A percentile compares a stretch with the other conserved stretches of the same genome.
These are phyloP conservation scores for Melanostigma gelatinosum DNA, from an alignment of 2,113 vertebrate genomes.

Conservation along the genomic window DNA sequence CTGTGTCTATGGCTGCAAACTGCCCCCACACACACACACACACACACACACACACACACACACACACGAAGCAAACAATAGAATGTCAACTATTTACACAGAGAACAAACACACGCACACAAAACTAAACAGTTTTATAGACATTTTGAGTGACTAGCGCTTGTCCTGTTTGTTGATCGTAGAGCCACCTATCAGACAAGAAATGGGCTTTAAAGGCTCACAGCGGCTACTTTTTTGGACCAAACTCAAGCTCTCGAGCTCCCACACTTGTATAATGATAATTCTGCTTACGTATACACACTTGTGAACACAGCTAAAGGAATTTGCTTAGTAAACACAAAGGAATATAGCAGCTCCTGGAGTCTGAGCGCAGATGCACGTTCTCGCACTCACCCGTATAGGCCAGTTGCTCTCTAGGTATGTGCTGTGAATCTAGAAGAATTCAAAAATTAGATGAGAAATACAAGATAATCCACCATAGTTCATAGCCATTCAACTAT, in stretches of 20 bases:
- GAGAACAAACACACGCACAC: neutral
- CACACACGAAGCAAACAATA: slow-evolving; percentile 9
- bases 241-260: neutral
- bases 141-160: neutral
- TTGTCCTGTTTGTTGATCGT: slow-evolving; percentile 1
- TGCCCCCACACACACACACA: slow-evolving; percentile 61
- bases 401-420: slow-evolving; percentile 99
- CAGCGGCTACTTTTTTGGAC: neutral
- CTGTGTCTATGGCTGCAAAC: slow-evolving; percentile 97
- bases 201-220: neutral
- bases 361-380: neutral
- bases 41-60: slow-evolving; percentile 12
- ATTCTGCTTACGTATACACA: slow-evolving; percentile 4
- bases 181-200: neutral
- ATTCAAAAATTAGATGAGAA: slow-evolving; percentile 28
- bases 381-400: slow-evolving; percentile 85
- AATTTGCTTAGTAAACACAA: slow-evolving; percentile 15
- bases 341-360: neutral
- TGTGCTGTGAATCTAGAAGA: slow-evolving; percentile 93
- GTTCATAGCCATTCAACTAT: neutral
- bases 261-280: neutral
- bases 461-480: neutral
- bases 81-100: neutral
- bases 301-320: neutral
- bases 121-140: slow-evolving; percentile 29